Base-by-base conservation (phyloP, 1,140 invertebrate species). In the Portunus trituberculatus region DNA sequence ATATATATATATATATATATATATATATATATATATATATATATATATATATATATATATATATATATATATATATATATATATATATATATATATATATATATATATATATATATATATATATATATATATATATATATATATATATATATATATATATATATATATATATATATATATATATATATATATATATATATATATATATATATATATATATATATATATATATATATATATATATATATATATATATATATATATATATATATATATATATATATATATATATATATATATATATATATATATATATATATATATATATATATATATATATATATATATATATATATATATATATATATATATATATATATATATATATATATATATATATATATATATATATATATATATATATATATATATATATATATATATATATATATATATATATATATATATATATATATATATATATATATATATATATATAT, bases 61-160 rank as follows among this genome's bases (percentile, higher is more conserved):
- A 91, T 48, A 91, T 91, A 91, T 91, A 91, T 91, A 91, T 91
- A 88, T 91, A 91, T 91, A 48, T 91, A 91, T 91, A 91, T 91
- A 91, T 91, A 91, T 91, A 91, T 48, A 91, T 91, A 91, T 91
- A 91, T 91, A 91, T 91, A 91, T 91, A 91, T 91, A 91, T 91
- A 91, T 91, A 91, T 91, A 91, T 91, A 91, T 91, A 91, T 91
- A 48, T 91, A 91, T 39, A 91, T 39, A 91, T 39, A 91, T 39
- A 91, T 39, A 46, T 39, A 91, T 39, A 91, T 39, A 48, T 39
- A 48, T 39, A 48, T 39, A 48, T 39, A 48, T 39, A 48, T 39
- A 48, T 39, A 48, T 39, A 48, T 39, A 91, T n/a, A 91, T 39
- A 91, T 39, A 91, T 25, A 91, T 39, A 91, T 39, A 91, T 39